phyloP scores from a whole-genome alignment of 2,113 vertebrate genomes.

The Emberiza fucata region DNA sequence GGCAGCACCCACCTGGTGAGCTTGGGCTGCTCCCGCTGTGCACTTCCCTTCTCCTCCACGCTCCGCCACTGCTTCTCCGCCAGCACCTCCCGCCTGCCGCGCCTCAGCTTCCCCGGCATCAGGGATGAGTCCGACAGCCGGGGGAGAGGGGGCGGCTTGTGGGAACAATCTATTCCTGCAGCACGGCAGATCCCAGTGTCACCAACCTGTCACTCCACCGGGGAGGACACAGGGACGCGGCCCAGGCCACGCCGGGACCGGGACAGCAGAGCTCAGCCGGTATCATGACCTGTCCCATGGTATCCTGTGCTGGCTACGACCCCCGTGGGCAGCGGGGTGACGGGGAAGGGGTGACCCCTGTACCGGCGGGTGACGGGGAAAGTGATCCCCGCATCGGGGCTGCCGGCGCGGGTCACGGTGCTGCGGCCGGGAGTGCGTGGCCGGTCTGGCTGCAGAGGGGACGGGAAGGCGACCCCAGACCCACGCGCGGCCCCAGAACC shows the following conservation, averaged over 20 bases:
- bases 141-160: neutral
- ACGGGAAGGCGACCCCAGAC: neutral
- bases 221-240: neutral
- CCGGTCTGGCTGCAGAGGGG: neutral
- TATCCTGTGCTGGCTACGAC: too few relatives aligned
- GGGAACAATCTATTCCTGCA: neutral
- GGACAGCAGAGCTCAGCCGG: neutral
- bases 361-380: neutral
- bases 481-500: neutral
- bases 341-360: neutral
- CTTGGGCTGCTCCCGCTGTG: neutral
- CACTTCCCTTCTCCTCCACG: constrained; percentile 67
- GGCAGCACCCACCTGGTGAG: constrained; percentile 12
- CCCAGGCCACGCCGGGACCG: too few relatives aligned
- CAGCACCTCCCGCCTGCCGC: constrained; percentile 45
- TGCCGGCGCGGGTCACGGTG: neutral
- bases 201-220: neutral
- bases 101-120: constrained; percentile 64
- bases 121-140: neutral
- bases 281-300: rapidly evolving
- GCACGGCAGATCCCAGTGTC: neutral
- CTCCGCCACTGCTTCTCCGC: constrained; percentile 73
- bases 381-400: neutral
- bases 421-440: neutral
- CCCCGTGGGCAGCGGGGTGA: neutral